Conservation (phyloP, 1,140 invertebrate genomes). For the honey bee (Apis mellifera) region DNA sequence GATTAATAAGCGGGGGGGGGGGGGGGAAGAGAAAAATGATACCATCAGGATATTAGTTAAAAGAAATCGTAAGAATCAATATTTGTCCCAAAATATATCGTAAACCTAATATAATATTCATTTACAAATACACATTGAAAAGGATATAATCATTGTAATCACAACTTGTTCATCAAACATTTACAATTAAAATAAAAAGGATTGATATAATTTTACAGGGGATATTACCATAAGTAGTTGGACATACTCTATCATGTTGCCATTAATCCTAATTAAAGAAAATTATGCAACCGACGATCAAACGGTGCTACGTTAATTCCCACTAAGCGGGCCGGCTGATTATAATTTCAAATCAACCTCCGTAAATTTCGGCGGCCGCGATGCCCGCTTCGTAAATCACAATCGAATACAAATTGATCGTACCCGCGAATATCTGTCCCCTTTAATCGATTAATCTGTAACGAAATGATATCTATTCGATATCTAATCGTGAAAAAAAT, state of each 20-base stretch:
- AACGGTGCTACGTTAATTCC: conserved; percentile 25
- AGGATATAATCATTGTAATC: too few relatives aligned
- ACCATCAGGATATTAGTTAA: not conserved
- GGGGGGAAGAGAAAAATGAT: too few relatives aligned
- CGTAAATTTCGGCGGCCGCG: conserved; percentile 11
- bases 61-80: not conserved
- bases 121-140: not conserved
- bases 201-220: not conserved
- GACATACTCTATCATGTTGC: not conserved
- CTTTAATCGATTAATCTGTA: not conserved
- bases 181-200: not conserved
- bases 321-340: not conserved
- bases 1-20: not conserved
- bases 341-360: conserved; percentile 25
- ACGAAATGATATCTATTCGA: not conserved
- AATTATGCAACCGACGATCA: conserved; percentile 24
- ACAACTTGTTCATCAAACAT: not conserved
- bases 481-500: too few relatives aligned
- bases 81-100: not conserved
- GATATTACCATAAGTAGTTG: conserved; percentile 6
- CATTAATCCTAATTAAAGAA: conserved; percentile 27
- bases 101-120: not conserved
- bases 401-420: conserved; percentile 28
- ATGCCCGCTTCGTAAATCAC: not conserved
- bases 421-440: not conserved